Evolutionary conservation across 2,113 vertebrate genomes (phyloP).

Genomic region (Platichthys flesus): DNA sequence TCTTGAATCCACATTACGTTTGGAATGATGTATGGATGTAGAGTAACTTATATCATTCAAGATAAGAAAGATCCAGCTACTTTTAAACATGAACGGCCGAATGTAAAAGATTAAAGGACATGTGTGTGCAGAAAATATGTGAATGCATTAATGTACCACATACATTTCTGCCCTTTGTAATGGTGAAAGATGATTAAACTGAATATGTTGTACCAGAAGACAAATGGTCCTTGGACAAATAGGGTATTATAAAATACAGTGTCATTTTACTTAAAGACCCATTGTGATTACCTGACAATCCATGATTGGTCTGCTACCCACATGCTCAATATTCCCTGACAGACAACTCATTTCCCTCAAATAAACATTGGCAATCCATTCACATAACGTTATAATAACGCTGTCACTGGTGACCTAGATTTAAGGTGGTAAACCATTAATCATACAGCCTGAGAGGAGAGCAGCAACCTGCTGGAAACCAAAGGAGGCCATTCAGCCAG

Average conservation of each 20-base stretch:
- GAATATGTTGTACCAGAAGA: neutral
- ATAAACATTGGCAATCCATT: slow-evolving; percentile 56
- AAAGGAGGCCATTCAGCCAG: slow-evolving; percentile 65
- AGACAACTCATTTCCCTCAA: slow-evolving; percentile 49
- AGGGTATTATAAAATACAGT: slow-evolving; percentile 22
- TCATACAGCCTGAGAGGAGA: slow-evolving; percentile 70
- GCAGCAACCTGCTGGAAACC: slow-evolving; percentile 75
- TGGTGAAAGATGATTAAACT: neutral
- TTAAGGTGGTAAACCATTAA: slow-evolving; percentile 77
- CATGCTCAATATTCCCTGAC: slow-evolving; percentile 24
- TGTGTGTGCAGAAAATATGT: neutral
- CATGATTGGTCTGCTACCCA: slow-evolving; percentile 26
- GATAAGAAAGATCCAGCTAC: no score
- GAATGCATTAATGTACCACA: no score
- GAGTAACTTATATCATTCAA: no score
- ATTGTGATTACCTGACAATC: slow-evolving; percentile 26
- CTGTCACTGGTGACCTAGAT: slow-evolving; percentile 77
- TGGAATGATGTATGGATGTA: no score
- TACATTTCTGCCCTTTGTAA: neutral
- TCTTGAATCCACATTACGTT: no score
- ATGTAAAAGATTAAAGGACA: neutral
- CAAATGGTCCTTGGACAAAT: slow-evolving; percentile 10
- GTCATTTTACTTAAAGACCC: slow-evolving; percentile 15
- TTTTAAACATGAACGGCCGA: neutral
- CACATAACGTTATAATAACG: slow-evolving; percentile 65